Evolutionary conservation across 2,797 vertebrate species (phyloP), one percentile per base, ranked within the genome.

Genomic region (Gastrophryne carolinensis): DNA sequence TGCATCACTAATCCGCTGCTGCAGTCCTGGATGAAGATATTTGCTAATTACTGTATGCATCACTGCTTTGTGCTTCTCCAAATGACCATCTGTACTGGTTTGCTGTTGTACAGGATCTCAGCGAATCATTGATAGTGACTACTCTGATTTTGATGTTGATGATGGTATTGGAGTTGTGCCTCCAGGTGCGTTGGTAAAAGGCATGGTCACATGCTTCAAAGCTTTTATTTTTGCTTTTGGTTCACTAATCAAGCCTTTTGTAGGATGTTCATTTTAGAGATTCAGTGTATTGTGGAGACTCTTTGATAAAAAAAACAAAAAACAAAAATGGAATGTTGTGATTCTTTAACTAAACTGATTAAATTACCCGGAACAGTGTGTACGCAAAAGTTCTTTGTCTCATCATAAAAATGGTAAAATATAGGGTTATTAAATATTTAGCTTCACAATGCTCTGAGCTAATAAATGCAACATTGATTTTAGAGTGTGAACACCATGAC

Each of bases 111-210:
- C 95, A 98, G 97, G 97, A 93, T 99, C 97, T 87, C 97, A 97
- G 86, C 95, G 96, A 91, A 95, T 98, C 96, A 95, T 92, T 96
- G 96, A 99, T 89, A 94, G 92, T 90, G 92, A 93, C 89, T 89
- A 92, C 88, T 93, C 95, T 93, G 97, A 99, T 93, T 98, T 86
- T 90, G 92, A 93, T 90, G 89, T 96, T 94, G 97, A 98, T 94
- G 96, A 97, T 95, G 95, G 93, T 93, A 95, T 98, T 93, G 92
- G 94, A 89, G 93, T 96, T 89, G 92, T 95, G 86, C 91, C 92
- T 90, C 90, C 95, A 98, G 97, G 97, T 99, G 94, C 92, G 96
- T 98, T 93, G 90, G 84, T 90, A 91, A 90, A 88, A 90, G 87
- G 89, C 86, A 89, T 88, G 87, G 84, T 80, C 88, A 81, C 84